A percentile compares a stretch with the other conserved stretches of the same genome.
Evolutionary conservation across 1,140 invertebrate genomes (phyloP).

Genomic region (Tetranychus cinnabarinus): DNA sequence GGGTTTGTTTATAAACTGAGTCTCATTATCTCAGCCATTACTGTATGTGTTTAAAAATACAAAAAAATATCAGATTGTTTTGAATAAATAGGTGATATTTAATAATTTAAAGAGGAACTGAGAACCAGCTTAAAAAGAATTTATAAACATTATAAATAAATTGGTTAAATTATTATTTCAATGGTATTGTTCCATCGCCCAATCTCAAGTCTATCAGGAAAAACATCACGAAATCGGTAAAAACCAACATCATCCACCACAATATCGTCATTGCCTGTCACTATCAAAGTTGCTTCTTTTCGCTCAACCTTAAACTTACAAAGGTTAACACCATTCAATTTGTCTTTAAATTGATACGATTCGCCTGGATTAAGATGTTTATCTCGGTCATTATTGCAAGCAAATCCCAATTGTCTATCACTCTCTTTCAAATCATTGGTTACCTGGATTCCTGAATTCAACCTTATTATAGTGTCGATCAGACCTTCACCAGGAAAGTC

Average conservation of each 20-base stretch:
- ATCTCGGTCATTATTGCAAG: not conserved
- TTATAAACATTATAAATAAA: no score
- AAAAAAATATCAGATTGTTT: no score
- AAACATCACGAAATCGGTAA: not conserved
- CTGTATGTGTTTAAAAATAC: no score
- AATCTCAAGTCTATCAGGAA: not conserved
- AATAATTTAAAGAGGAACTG: no score
- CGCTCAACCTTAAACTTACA: not conserved
- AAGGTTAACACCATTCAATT: not conserved
- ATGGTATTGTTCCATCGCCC: not conserved
- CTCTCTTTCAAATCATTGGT: not conserved
- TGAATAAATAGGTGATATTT: no score
- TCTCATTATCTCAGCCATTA: no score
- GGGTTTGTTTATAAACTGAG: no score
- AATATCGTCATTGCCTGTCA: not conserved
- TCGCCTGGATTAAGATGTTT: not conserved
- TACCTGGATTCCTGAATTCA: not conserved
- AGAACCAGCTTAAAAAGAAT: no score
- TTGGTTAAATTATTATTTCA: no score
- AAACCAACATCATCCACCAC: not conserved
- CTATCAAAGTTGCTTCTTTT: not conserved
- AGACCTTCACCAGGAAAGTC: not conserved
- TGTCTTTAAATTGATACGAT: not conserved
- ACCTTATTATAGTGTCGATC: not conserved
- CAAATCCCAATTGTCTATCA: not conserved